Base-by-base conservation (phyloP, 1,140 invertebrate species). In the Metopolophium dirhodum region DNA sequence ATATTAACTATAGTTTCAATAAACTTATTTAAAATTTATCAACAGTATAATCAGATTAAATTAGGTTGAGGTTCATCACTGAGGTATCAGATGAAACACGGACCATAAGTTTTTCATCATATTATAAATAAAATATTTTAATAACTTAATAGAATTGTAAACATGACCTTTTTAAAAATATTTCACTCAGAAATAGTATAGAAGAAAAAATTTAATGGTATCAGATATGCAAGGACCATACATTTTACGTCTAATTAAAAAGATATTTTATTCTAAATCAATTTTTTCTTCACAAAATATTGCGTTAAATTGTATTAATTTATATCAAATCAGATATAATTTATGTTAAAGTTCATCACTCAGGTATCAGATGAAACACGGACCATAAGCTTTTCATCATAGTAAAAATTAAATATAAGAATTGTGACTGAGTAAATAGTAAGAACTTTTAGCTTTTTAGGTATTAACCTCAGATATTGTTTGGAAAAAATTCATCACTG, bases 91-190 rank as follows among this genome's bases (percentile, higher is more conserved):
- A 54, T 85, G 77, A 92, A 92, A 92, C 91, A 92, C 77, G 47
- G 47, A 92, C 90, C 90, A 26, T 83, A 85, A 9, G 8, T 49
- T 77, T 82, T 92, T 85, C 91, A 93, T 93, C 77, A 92, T 92
- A 37, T 47, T 54, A 45, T 1, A 77, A 41, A n/a, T n/a, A 18
- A 68, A 18, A 68, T 18, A n/a, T 68, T 41, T 41, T 41, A 68
- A 77, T 0, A 35, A 77, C 1, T 22, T 2, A 54, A 8, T 47
- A 47, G 7, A 47, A 47, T 9, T 47, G 45, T 47, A 4, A 47
- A 47, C 45, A 47, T 47, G 3, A 41, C 41, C 41, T 41, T 41
- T 41, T 41, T 41, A 41, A 41, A 41, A 41, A 41, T 41, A 41
- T 4, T 41, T 41, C 41, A 41, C 2, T 41, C 45, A 47, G 7